phyloP scores from a whole-genome alignment of 2,113 vertebrate genomes.

The Otis tarda region DNA sequence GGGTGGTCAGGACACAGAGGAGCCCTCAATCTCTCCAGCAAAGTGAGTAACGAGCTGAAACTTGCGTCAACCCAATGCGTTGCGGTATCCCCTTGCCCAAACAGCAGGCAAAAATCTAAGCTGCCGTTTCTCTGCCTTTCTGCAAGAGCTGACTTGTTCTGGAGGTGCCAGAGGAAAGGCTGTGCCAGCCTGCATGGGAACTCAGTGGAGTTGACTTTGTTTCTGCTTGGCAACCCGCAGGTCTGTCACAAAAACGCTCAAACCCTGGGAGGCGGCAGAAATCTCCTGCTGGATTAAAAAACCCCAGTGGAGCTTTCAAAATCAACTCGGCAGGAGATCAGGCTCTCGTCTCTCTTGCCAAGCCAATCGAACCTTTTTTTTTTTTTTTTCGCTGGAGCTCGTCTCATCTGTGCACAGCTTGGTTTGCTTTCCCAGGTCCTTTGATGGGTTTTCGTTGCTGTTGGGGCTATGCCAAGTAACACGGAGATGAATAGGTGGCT shows the following conservation, averaged over 20 bases:
- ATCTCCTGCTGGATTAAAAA: constrained; percentile 52
- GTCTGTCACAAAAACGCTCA: constrained; percentile 16
- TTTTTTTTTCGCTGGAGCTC: not conserved
- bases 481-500: constrained; percentile 38
- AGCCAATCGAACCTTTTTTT: not conserved
- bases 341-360: constrained; percentile 13
- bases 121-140: not conserved
- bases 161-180: not conserved
- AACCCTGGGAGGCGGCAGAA: not conserved
- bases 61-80: fast-evolving
- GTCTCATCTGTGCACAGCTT: not conserved
- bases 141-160: not conserved
- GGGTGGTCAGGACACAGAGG: not conserved
- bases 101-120: not conserved
- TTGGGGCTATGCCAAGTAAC: constrained; percentile 15
- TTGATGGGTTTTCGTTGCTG: constrained; percentile 17
- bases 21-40: not conserved
- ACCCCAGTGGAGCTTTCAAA: constrained; percentile 19
- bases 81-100: not conserved
- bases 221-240: constrained; percentile 6
- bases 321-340: not conserved
- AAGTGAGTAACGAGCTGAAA: not conserved
- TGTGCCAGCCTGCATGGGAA: not conserved
- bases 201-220: not conserved
- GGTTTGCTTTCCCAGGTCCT: constrained; percentile 33